Base-by-base conservation (phyloP, 2,888 invertebrate species). In the Amphimallon solstitiale region DNA sequence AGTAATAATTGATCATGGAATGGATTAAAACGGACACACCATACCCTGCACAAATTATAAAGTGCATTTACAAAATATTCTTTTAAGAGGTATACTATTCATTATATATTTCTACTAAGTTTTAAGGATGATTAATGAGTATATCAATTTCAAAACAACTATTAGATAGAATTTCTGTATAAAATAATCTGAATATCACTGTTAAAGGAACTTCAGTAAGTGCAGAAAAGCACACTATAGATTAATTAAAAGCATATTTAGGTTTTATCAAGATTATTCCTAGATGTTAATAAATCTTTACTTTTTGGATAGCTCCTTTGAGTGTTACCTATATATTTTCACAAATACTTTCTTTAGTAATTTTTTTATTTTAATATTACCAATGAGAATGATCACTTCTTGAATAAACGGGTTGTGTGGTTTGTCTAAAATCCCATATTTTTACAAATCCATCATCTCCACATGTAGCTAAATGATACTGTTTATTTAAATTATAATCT, bases 401-500 rank as follows among this genome's bases (percentile, higher is more conserved):
- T 19, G 89, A 89, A 78, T 93, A 90, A 3, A 97, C 87, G 0
- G 97, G 92, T 69, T 91, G 88, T 61, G 86, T 86, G 0, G 90
- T 86, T 77, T 93, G 92, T 59, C 98, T 87, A 73, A 93, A 92
- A 81, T 99, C 98, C 98, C 98, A 99, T 74, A 99, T 95, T 79
- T 95, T 95, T 12, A 95, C 88, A 51, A 91, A 91, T 0, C 96
- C 97, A 82, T 99, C 98, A 81, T 99, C 98, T 0, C 98, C 98
- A 71, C 95, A 97, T 1, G 93, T 95, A 0, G 94, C 94, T 69
- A 98, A 79, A 71, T 94, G 93, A 78, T 97, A 97, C 76, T 97
- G 97, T 81, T 94, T 93, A 83, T 98, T 98, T n/a, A 97, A 94
- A 84, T 99, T 99, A 79, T 97, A 98, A 82, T 98, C 98, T 38